Conservation (phyloP, 2,113 vertebrate species). For the Microtus ochrogaster region DNA sequence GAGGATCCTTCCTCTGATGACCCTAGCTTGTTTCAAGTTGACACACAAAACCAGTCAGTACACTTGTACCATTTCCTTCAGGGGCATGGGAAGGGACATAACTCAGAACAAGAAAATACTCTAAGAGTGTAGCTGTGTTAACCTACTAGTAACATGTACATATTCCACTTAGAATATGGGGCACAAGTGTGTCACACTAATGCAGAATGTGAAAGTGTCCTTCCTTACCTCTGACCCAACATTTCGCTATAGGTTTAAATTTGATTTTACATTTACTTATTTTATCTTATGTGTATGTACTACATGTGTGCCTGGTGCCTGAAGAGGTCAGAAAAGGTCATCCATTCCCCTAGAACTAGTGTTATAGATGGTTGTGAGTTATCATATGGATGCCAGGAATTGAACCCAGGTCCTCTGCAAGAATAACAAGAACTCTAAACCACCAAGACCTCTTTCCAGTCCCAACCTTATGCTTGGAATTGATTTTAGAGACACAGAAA, state of each 20-base stretch:
- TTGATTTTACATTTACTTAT: not conserved
- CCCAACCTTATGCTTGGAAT: not conserved
- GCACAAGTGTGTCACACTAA: not conserved
- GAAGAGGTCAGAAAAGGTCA: not conserved
- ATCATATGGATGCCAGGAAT: not conserved
- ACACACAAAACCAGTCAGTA: too few relatives aligned
- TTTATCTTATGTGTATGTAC: not conserved
- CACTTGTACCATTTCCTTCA: not conserved
- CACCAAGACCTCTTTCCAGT: not conserved
- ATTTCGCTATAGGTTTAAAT: not conserved
- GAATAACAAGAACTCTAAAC: not conserved
- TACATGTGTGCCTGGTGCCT: not conserved
- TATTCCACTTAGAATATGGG: not conserved
- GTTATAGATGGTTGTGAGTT: not conserved
- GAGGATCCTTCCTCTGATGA: too few relatives aligned
- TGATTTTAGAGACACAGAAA: not conserved
- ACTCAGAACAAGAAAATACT: not conserved
- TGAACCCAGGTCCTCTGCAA: not conserved
- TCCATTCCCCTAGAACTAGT: not conserved
- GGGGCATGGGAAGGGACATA: not conserved
- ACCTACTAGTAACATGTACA: not conserved
- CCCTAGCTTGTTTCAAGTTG: too few relatives aligned
- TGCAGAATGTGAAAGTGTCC: not conserved
- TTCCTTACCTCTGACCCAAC: not conserved
- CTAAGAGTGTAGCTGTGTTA: not conserved